phyloP scores from a whole-genome alignment of 2,888 invertebrate species.

The Alsophila aescularia region DNA sequence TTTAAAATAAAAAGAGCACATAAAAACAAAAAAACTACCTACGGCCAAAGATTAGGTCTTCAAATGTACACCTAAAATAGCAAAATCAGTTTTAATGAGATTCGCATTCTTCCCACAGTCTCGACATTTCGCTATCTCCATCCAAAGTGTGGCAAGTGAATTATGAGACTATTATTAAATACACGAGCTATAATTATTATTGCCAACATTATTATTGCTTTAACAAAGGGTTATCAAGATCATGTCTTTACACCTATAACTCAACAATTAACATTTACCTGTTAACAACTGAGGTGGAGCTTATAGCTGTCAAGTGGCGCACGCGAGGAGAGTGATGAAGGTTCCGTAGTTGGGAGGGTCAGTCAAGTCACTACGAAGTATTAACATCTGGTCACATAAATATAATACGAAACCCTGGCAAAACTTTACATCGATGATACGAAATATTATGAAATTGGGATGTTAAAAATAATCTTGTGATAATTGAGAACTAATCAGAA shows the following conservation, averaged over 20 bases:
- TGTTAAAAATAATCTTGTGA: no score
- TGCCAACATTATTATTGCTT: conserved; percentile 14
- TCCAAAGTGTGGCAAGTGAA: not conserved
- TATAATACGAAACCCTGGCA: no score
- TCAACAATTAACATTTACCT: conserved; percentile 26
- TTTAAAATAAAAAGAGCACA: no score
- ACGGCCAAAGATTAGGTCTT: conserved; percentile 3
- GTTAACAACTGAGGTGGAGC: conserved; percentile 11
- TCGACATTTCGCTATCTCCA: conserved; percentile 1
- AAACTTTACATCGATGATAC: no score
- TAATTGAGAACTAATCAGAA: no score
- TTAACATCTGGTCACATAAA: no score
- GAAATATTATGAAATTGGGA: no score
- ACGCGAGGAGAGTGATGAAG: conserved; percentile 10
- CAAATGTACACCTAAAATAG: not conserved
- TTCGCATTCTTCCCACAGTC: not conserved
- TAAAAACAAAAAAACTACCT: not conserved
- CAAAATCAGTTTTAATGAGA: not conserved
- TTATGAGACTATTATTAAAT: conserved; percentile 4
- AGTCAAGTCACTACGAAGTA: no score
- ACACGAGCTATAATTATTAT: conserved; percentile 11
- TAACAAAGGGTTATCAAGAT: conserved; percentile 29
- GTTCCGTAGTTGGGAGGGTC: conserved; percentile 13
- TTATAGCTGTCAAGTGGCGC: conserved; percentile 14
- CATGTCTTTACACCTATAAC: conserved; percentile 25